Evolutionary conservation across 2,888 invertebrate species (phyloP).

Genomic region (Nephrotoma guestfalica): DNA sequence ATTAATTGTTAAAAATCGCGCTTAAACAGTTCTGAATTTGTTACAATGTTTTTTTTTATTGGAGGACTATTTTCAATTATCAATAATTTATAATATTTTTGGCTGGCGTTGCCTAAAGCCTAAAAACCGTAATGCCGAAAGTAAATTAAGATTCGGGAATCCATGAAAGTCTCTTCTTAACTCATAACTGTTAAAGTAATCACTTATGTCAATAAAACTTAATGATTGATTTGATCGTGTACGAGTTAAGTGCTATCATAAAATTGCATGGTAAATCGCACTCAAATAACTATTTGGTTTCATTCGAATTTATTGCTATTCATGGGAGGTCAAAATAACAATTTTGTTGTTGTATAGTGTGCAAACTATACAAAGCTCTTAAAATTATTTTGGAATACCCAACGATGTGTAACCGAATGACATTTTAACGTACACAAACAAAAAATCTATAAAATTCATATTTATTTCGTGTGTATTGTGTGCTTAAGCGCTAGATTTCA

Average conservation of each 20-base stretch:
- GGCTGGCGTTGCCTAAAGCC: too few relatives aligned
- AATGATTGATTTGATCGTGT: not conserved
- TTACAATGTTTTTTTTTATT: too few relatives aligned
- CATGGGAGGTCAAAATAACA: not conserved
- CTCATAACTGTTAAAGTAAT: too few relatives aligned
- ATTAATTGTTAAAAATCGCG: too few relatives aligned
- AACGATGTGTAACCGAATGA: not conserved
- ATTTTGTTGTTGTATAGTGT: not conserved
- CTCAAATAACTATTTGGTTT: not conserved
- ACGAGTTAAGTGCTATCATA: not conserved
- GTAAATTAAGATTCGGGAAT: too few relatives aligned
- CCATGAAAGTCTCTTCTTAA: too few relatives aligned
- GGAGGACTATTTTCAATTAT: too few relatives aligned
- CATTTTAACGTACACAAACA: not conserved
- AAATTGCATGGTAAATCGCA: not conserved
- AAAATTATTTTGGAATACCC: not conserved
- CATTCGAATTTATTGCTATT: not conserved
- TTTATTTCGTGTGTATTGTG: not conserved
- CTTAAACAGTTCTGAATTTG: too few relatives aligned
- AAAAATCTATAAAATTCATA: not conserved
- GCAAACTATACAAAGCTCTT: not conserved
- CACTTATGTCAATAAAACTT: not conserved
- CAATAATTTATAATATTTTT: too few relatives aligned
- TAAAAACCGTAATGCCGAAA: too few relatives aligned
- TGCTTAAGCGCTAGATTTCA: not conserved